Conservation (phyloP, 2,888 invertebrate species). For the Rhynchonema sp. region DNA sequence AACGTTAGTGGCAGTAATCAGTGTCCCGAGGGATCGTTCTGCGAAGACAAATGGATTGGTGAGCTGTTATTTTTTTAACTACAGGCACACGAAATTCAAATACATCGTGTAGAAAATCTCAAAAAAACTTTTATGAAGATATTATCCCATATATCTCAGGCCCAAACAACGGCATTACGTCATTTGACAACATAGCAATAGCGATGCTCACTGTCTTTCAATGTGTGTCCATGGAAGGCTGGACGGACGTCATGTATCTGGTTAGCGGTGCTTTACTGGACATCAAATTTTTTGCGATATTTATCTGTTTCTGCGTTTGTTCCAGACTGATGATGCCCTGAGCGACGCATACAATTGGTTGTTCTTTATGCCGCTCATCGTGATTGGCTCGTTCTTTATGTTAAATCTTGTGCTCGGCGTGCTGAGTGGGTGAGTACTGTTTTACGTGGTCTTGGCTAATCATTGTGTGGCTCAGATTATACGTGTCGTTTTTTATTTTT, state of each 20-base stretch:
- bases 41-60: not conserved
- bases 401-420: conserved; percentile 99
- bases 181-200: conserved; percentile 97
- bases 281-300: not conserved
- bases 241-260: conserved; percentile 98
- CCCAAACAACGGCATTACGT: conserved; percentile 89
- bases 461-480: not conserved
- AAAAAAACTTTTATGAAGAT: no score
- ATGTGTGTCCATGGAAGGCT: conserved; percentile 99
- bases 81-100: no score
- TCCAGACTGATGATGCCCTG: conserved; percentile 92
- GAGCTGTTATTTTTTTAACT: no score
- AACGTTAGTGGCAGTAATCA: not conserved
- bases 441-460: no score
- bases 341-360: conserved; percentile 96
- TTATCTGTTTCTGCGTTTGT: not conserved
- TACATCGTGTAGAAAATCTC: no score
- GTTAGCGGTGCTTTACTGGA: conserved; percentile 40
- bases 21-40: not conserved
- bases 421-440: conserved; percentile 97
- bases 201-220: conserved; percentile 99
- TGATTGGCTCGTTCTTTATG: conserved; percentile 99
- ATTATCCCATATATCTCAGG: no score
- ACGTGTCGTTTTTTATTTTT: not conserved
- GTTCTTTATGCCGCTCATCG: conserved; percentile 98